phyloP scores from a whole-genome alignment of 2,888 invertebrate genomes.

The Scaptomyza tumidula region DNA sequence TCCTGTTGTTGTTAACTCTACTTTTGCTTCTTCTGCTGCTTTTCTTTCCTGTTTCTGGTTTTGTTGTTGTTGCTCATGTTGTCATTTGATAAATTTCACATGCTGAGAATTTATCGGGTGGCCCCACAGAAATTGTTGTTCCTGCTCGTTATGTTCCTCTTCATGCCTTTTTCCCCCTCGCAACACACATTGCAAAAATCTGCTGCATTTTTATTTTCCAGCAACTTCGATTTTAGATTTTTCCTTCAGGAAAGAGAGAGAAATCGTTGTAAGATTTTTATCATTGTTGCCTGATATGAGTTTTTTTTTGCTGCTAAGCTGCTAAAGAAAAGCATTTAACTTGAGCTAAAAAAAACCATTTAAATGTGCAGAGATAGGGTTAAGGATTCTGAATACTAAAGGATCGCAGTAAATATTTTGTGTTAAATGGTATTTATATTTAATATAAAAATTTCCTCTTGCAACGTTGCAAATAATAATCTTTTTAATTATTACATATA shows the following conservation, averaged over 20 bases:
- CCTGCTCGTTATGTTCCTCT: not conserved
- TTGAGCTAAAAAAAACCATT: not conserved
- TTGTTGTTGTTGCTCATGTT: conserved; percentile 47
- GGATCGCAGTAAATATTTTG: too few species aligned
- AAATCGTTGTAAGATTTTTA: conserved; percentile 13
- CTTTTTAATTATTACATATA: not conserved
- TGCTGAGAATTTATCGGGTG: conserved; percentile 69
- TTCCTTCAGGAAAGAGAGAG: not conserved
- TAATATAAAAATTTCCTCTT: too few species aligned
- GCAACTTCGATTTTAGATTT: conserved; percentile 47
- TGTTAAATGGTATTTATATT: too few species aligned
- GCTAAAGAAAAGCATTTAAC: conserved; percentile 3
- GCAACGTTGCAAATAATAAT: too few species aligned
- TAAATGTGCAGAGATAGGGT: too few species aligned
- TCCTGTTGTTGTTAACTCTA: conserved; percentile 51
- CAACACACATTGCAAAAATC: conserved; percentile 55
- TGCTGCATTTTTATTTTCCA: conserved; percentile 38
- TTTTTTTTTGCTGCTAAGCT: not conserved
- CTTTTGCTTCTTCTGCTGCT: not conserved
- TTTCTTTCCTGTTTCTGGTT: not conserved
- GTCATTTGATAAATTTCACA: conserved; percentile 76
- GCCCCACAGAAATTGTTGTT: conserved; percentile 43
- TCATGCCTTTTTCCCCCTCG: not conserved
- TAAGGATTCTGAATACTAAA: too few species aligned
- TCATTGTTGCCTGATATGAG: too few species aligned